Percentiles rank a stretch among this genome's conserved stretches.
phyloP scores from a whole-genome alignment of 2,113 vertebrate genomes.

The Aplodontia rufa region DNA sequence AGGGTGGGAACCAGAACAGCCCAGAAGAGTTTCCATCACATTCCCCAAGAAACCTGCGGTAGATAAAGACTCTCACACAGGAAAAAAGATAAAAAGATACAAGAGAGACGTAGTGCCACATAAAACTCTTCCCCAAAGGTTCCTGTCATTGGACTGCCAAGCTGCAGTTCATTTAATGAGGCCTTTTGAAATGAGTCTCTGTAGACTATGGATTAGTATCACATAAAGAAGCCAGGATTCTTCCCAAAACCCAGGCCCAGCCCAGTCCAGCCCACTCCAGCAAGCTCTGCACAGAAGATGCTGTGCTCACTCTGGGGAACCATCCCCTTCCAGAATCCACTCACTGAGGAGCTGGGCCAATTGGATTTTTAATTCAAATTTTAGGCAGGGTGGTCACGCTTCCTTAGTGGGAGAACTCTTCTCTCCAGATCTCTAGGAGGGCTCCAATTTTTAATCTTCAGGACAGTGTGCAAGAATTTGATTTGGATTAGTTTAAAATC shows the following conservation, averaged over 20 bases:
- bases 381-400: neutral
- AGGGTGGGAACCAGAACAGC: neutral
- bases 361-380: neutral
- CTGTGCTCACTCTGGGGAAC: neutral
- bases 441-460: neutral
- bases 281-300: neutral
- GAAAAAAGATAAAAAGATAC: constrained; percentile 24
- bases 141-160: neutral
- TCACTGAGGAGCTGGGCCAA: neutral
- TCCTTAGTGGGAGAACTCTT: neutral
- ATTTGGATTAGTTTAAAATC: constrained; percentile 43
- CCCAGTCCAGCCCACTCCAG: neutral
- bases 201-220: neutral
- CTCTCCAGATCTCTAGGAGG: neutral
- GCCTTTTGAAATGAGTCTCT: constrained; percentile 32
- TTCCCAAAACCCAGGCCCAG: neutral
- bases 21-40: neutral
- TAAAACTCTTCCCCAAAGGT: constrained; percentile 36
- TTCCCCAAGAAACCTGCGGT: neutral
- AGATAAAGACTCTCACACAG: constrained; percentile 23
- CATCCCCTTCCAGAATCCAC: neutral
- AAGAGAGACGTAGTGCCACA: neutral
- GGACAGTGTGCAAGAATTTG: constrained; percentile 7
- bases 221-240: neutral
- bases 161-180: constrained; percentile 1